Base-by-base conservation (phyloP, 1,140 invertebrate genomes). In the Tetranychus urticae region DNA sequence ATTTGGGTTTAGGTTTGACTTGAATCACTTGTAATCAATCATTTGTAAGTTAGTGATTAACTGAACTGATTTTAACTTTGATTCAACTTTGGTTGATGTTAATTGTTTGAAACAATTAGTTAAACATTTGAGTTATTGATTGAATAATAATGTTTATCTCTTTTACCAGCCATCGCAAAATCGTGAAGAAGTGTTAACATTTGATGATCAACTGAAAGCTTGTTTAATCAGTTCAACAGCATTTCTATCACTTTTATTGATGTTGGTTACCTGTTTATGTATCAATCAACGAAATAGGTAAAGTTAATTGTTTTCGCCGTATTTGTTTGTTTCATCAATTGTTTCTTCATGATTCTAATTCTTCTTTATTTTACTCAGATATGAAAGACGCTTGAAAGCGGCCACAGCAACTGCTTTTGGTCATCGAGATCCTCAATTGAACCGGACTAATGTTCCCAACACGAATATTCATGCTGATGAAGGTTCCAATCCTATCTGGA, bases 401-500 rank as follows among this genome's bases (percentile, higher is more conserved):
- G 89, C 89, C 4, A 92, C 88, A 61, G 86, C 87, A 1, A 86
- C 86, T 61, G 86, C 88, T 8, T 92, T 89, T 72, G 85, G 88
- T 7, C 42, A 23, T 52, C 23, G 31, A 52, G 58, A 60, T 31
- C 42, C 48, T 39, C 61, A 65, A 58, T 82, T 86, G 67, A 84
- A 82, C 1, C 82, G 84, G 68, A 80, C 85, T 57, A 81, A 83
- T 65, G 86, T 93, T 4, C 89, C 89, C 2, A 92, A 92, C 69
- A 92, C 89, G 2, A 93, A 92, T 71, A 88, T 88, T 69, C 88
- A 92, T 70, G 89, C 86, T 67, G 81, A 85, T 5, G 87, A 91
- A 73, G 89, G 88, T 37, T 89, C 86, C 8, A 93, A 93, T 76
- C 88, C 89, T 0, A 91, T 93, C 66, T 93, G 88, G 88, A 80